These are phyloP conservation scores for Tringa solitaria DNA, from an alignment of 2,113 vertebrate genomes.

Conservation along the genomic window DNA sequence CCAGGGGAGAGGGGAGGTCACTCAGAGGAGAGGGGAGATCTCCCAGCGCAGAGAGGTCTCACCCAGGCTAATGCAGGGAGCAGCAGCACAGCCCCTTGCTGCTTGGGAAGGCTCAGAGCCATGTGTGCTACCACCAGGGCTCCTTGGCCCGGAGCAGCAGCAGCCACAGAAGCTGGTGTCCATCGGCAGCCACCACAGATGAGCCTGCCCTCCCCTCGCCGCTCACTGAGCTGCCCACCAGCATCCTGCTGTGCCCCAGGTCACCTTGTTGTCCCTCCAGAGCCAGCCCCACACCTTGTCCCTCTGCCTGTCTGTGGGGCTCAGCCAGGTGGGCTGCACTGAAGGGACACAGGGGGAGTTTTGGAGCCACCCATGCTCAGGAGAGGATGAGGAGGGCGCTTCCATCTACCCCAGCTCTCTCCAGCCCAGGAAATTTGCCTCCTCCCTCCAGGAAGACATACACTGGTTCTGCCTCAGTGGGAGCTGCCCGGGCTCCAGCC, in stretches of 20 bases:
- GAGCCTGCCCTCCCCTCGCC: not conserved
- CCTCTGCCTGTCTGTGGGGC: not conserved
- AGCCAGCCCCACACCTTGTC: not conserved
- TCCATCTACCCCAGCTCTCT: not conserved
- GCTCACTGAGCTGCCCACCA: not conserved
- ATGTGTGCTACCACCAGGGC: not conserved
- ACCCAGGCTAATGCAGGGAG: not conserved
- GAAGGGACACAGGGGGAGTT: not conserved
- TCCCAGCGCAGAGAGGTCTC: not conserved
- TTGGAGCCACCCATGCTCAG: rapidly evolving
- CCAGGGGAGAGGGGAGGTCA: not conserved
- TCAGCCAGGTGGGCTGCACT: not conserved
- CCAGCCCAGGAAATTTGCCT: not conserved
- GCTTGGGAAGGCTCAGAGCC: not conserved
- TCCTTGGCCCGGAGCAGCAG: not conserved
- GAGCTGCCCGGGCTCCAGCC: not conserved
- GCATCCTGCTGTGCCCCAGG: not conserved
- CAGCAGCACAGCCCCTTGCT: not conserved
- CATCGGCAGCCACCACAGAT: rapidly evolving
- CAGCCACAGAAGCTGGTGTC: not conserved
- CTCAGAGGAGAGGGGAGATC: not conserved
- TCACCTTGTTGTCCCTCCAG: not conserved
- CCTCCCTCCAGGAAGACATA: rapidly evolving
- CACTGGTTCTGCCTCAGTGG: rapidly evolving
- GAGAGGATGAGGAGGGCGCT: not conserved